Conservation (phyloP, 53 echinoderm and acorn worm genomes). For the Mesocentrotus franciscanus region DNA sequence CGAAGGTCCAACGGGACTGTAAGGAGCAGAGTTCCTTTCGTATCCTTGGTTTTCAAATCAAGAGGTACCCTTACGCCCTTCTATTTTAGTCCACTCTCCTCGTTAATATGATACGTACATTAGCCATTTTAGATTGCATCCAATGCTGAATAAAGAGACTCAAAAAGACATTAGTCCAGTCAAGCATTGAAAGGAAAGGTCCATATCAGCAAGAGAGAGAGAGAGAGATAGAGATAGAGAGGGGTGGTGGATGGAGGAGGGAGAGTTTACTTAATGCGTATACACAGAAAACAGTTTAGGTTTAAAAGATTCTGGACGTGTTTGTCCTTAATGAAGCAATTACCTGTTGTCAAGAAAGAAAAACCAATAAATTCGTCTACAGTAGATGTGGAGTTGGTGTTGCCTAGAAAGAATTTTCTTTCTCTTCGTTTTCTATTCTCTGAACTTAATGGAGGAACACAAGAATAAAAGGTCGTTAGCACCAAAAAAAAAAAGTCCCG, state of each 20-base stretch:
- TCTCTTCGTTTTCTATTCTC: neutral
- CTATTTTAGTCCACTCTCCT: neutral
- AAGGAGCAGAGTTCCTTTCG: constrained; percentile 8
- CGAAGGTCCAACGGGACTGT: constrained; percentile 15
- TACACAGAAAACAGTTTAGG: neutral
- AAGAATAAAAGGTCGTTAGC: neutral
- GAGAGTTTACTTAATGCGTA: neutral
- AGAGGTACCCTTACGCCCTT: neutral
- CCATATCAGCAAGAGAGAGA: neutral
- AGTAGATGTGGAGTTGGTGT: neutral
- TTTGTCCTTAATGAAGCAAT: neutral
- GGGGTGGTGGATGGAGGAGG: neutral
- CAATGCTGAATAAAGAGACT: neutral
- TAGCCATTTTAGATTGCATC: neutral
- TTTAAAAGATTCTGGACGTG: neutral
- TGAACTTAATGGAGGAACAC: neutral
- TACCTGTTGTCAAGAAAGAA: neutral
- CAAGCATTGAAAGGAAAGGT: neutral
- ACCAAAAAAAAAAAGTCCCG: neutral
- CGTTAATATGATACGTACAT: neutral
- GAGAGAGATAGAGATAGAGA: neutral
- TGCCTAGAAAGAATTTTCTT: neutral
- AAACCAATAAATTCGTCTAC: neutral
- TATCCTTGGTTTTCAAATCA: neutral
- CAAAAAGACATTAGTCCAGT: neutral